Evolutionary conservation across 2,888 invertebrate genomes (phyloP).

Genomic region (Agrochola circellaris): DNA sequence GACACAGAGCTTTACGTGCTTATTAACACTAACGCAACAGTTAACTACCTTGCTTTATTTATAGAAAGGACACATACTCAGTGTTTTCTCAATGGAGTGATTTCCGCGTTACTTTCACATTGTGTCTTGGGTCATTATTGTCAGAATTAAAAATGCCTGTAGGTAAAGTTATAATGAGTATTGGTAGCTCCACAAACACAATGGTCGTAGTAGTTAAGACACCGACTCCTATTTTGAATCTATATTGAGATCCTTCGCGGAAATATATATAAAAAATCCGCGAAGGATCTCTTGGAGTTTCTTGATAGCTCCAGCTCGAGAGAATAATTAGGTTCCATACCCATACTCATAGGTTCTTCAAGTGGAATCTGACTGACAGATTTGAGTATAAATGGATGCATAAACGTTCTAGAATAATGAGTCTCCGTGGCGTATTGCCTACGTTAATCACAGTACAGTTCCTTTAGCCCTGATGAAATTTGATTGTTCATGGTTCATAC

Average conservation of each 20-base stretch:
- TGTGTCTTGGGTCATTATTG: neutral
- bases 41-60: constrained; percentile 49
- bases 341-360: neutral
- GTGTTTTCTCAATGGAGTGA: constrained; percentile 13
- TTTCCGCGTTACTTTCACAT: constrained; percentile 34
- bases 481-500: constrained; percentile 3
- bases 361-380: neutral
- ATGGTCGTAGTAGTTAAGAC: neutral
- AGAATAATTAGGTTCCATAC: too few species aligned
- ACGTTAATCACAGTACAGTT: neutral
- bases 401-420: neutral
- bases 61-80: constrained; percentile 43
- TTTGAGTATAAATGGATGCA: neutral
- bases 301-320: neutral
- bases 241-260: too few species aligned
- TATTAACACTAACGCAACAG: constrained; percentile 30
- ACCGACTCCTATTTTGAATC: neutral
- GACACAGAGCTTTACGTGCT: constrained; percentile 27
- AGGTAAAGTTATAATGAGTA: neutral
- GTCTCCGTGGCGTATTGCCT: neutral
- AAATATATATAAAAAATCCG: too few species aligned
- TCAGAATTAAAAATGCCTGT: neutral
- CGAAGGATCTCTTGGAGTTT: neutral
- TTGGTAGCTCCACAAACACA: neutral
- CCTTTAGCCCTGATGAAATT: neutral